Conservation (phyloP, 2,797 vertebrate species). For the Sebastiscus albofasciatus region DNA sequence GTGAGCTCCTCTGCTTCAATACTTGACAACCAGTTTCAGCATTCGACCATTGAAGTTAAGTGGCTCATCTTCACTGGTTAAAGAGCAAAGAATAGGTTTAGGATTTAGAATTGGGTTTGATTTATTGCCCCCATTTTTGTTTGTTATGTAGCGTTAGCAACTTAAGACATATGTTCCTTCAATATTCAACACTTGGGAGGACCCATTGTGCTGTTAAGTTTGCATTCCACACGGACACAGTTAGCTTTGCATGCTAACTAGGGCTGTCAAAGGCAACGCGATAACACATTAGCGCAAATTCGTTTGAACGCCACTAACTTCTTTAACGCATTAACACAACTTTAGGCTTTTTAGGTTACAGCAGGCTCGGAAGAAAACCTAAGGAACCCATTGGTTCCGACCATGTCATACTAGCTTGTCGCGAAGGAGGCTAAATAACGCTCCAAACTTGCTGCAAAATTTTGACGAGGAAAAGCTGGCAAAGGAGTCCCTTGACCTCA, state of each 20-base stretch:
- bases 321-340: too few species aligned
- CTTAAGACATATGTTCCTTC: neutral
- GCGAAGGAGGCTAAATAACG: fast-evolving
- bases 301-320: too few species aligned
- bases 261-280: too few species aligned
- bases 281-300: too few species aligned
- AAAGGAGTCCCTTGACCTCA: too few species aligned
- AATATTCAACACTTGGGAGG: neutral
- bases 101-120: neutral
- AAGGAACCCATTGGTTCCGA: too few species aligned
- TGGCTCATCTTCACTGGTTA: neutral
- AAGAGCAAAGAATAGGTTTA: neutral
- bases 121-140: fast-evolving
- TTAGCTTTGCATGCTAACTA: too few species aligned
- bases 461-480: too few species aligned
- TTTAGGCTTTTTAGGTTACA: too few species aligned
- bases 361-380: too few species aligned
- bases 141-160: neutral
- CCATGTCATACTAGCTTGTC: too few species aligned
- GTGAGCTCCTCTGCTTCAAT: neutral
- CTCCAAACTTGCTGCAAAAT: too few species aligned
- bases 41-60: neutral
- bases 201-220: neutral
- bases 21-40: neutral
- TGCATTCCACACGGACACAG: neutral